Conservation (phyloP, 2,113 vertebrate species). For the Heterotilapia buettikoferi region DNA sequence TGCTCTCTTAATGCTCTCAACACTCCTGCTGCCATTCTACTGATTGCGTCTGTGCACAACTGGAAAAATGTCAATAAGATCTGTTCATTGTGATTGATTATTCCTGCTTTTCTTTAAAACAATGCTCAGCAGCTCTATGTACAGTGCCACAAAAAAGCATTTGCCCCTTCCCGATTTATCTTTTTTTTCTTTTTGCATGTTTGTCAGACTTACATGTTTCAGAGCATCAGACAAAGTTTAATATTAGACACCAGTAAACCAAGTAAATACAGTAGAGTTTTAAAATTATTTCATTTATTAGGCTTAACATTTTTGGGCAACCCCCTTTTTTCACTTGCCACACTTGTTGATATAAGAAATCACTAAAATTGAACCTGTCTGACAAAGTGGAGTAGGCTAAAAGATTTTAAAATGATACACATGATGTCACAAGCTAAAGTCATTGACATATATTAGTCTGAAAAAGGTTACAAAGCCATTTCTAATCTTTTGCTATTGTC, state of each 20-base stretch:
- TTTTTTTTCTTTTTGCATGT: neutral
- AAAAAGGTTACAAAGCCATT: neutral
- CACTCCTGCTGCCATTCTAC: neutral
- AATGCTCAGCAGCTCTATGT: neutral
- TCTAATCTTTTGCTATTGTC: neutral
- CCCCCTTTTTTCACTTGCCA: neutral
- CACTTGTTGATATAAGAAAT: neutral
- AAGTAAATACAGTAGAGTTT: neutral
- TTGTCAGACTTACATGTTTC: neutral
- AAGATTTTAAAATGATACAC: neutral
- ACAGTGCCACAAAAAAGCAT: neutral
- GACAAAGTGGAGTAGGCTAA: neutral
- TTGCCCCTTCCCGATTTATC: neutral
- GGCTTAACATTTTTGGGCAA: neutral
- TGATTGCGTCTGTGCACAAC: neutral
- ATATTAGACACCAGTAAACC: neutral
- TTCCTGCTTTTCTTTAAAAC: neutral
- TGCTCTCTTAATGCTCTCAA: conserved; percentile 68
- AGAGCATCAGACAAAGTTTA: neutral
- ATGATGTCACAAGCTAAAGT: neutral
- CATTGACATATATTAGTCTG: neutral
- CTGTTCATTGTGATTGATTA: neutral
- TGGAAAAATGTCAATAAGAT: neutral
- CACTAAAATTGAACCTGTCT: neutral
- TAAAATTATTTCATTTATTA: neutral